These are phyloP conservation scores for Microhierax caerulescens DNA, from an alignment of 2,797 vertebrate genomes.

Conservation along the genomic window DNA sequence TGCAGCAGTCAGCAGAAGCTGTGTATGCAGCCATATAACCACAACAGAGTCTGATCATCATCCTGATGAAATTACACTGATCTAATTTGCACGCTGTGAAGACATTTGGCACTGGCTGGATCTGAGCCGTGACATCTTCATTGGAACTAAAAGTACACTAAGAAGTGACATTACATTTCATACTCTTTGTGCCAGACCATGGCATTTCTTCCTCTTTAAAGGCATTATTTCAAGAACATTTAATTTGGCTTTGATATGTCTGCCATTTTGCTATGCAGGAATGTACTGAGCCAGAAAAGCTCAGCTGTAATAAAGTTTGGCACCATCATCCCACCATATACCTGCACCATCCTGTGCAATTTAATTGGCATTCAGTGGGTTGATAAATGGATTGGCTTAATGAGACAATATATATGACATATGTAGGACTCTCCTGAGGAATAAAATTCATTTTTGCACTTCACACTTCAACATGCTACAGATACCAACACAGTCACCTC, in stretches of 20 bases:
- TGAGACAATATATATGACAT: conserved; percentile 93
- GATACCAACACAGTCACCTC: conserved; percentile 83
- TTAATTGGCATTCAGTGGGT: conserved; percentile 90
- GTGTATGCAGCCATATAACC: conserved; percentile 74
- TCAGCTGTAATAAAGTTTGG: conserved; percentile 86
- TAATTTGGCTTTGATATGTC: conserved; percentile 76
- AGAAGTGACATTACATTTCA: conserved; percentile 73
- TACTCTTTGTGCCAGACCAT: conserved; percentile 68
- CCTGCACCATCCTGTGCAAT: conserved; percentile 89
- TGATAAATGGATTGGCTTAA: conserved; percentile 94
- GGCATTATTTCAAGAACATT: conserved; percentile 78
- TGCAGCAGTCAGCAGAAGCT: conserved; percentile 68
- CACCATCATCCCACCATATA: conserved; percentile 84
- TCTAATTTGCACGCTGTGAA: conserved; percentile 85
- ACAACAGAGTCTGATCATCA: conserved; percentile 76
- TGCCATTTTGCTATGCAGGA: conserved; percentile 75
- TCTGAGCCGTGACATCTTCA: conserved; percentile 83
- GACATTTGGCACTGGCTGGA: conserved; percentile 82
- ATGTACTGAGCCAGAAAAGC: conserved; percentile 78
- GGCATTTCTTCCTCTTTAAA: conserved; percentile 75
- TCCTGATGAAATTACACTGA: conserved; percentile 85
- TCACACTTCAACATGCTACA: conserved; percentile 84
- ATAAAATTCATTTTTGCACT: conserved; percentile 86
- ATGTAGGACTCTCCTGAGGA: conserved; percentile 89
- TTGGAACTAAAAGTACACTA: conserved; percentile 77